Evolutionary conservation across 2,797 vertebrate genomes (phyloP).

Genomic region (Sebastes kiyomatsui): DNA sequence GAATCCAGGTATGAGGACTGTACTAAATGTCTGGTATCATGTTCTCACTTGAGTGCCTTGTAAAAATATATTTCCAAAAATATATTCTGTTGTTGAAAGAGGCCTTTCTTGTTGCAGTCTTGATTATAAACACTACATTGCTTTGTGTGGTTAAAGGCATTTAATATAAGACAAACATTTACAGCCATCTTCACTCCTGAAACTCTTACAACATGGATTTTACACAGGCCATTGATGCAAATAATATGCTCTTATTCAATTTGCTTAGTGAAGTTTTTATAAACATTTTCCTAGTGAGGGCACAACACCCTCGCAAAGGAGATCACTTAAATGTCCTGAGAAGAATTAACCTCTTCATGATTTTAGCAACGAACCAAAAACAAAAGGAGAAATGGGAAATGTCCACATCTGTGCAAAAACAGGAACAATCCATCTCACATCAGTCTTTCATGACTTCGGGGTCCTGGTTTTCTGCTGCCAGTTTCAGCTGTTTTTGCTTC

Average conservation of each 20-base stretch:
- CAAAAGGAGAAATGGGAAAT: constrained; percentile 13
- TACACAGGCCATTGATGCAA: constrained; percentile 13
- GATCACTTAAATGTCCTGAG: not conserved
- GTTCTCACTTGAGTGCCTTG: constrained; percentile 63
- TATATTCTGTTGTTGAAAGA: constrained; percentile 56
- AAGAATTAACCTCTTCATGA: constrained; percentile 11
- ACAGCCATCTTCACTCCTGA: constrained; percentile 11
- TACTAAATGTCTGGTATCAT: constrained; percentile 19
- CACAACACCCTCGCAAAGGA: not conserved
- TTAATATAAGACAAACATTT: constrained; percentile 61
- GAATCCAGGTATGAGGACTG: constrained; percentile 53
- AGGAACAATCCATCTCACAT: not conserved
- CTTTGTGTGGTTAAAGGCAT: constrained; percentile 45
- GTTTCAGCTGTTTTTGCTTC: constrained; percentile 70
- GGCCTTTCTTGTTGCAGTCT: not conserved
- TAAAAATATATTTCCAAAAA: constrained; percentile 65
- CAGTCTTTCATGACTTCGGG: constrained; percentile 69
- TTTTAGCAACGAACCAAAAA: not conserved
- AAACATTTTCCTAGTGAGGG: not conserved
- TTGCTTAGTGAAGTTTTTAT: constrained; percentile 13
- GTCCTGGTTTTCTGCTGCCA: constrained; percentile 82
- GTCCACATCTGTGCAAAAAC: constrained; percentile 38
- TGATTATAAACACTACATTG: not conserved
- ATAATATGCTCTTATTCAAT: not conserved
- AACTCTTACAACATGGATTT: not conserved